Evolutionary conservation across 2,113 vertebrate species (phyloP).

Genomic region (Lasiurus cinereus): DNA sequence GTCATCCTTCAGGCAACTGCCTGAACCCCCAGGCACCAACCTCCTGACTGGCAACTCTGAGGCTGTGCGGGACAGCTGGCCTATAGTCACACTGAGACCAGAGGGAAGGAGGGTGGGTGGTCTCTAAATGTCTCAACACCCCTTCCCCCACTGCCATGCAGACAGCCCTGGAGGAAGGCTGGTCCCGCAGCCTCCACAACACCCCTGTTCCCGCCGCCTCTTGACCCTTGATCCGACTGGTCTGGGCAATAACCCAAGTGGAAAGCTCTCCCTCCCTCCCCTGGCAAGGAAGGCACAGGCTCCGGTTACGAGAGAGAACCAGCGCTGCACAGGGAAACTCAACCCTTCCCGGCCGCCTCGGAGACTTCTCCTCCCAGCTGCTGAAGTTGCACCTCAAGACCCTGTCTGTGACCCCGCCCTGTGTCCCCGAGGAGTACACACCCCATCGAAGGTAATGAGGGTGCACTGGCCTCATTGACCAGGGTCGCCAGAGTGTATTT

Average conservation of each 20-base stretch:
- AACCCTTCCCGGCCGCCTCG: rapidly evolving
- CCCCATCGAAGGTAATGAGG: rapidly evolving
- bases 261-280: not conserved
- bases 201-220: not conserved
- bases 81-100: not conserved
- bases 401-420: rapidly evolving
- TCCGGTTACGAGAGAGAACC: not conserved
- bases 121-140: not conserved
- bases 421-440: not conserved
- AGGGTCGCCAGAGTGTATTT: rapidly evolving
- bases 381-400: not conserved
- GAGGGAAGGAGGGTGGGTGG: not conserved
- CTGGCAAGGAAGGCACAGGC: rapidly evolving
- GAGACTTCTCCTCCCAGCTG: rapidly evolving
- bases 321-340: not conserved
- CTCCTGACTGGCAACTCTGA: not conserved
- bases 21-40: not conserved
- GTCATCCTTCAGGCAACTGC: rapidly evolving
- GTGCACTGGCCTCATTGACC: not conserved
- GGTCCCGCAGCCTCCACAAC: not conserved
- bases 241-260: not conserved
- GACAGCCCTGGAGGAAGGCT: not conserved
- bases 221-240: rapidly evolving
- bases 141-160: not conserved
- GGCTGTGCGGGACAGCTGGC: not conserved